Base-by-base conservation (phyloP, 1,140 invertebrate species). In the Trichonephila inaurata region DNA sequence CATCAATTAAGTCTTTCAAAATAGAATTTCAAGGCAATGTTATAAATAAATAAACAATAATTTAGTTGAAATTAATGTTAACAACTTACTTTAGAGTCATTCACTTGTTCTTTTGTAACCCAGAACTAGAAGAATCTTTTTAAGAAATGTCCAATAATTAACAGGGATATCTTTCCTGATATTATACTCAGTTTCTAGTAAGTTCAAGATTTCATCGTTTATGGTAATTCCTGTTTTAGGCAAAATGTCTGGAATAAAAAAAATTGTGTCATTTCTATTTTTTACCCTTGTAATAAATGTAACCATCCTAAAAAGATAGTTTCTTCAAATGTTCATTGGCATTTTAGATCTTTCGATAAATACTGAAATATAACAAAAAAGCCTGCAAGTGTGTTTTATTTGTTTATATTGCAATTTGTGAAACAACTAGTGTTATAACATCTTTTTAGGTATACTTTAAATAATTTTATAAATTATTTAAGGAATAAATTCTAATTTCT, bases 121-220 rank as follows among this genome's bases (percentile, higher is more conserved):
- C 51, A 83, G 19, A 64, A 44, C 19, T 7, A 91, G 33, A 18
- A 62, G 40, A 64, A 83, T 40, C 44, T 92, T 92, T 72, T 86
- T 69, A 3, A 92, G 60, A 60, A 92, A 92, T 28, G 58, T 69
- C 91, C 91, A 92, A 33, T 92, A 92, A 61, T 92, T 92, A 8
- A 92, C 82, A 10, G 82, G 82, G n/a, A 86, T 33, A 86, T 72
- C 24, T 69, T 33, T 86, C 33, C 21, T 86, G 3, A 92, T 58
- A 58, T 72, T 72, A 33, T 58, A 92, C 72, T 92, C 58, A 8
- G 2, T 69, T 19, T 86, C 10, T 28, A 92, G 69, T 16, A 60
- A 21, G 12, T 86, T 18, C 24, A 60, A 1, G 16, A 72, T 51
- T 12, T 33, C n/a, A 33, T 82, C 58, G 69, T 40, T 92, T 19